Conservation (phyloP, 1,140 invertebrate genomes). For the Semibalanus balanoides region DNA sequence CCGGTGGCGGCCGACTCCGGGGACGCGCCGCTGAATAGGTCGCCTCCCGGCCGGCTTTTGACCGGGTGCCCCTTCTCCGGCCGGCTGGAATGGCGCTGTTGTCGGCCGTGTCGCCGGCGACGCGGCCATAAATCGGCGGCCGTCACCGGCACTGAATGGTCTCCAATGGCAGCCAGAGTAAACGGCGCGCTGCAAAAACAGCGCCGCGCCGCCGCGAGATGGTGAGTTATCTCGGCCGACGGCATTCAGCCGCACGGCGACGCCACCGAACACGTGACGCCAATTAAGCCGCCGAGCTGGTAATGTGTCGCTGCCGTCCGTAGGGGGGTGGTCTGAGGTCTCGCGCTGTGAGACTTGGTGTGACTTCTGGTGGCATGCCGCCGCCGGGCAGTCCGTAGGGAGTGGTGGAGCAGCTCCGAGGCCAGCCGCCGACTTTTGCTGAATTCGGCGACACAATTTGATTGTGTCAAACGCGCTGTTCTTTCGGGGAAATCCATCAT, state of each 20-base stretch:
- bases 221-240: background rate
- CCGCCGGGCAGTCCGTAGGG: background rate
- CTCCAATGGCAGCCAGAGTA: background rate
- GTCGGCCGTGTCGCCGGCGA: background rate
- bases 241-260: background rate
- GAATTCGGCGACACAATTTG: no score
- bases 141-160: background rate
- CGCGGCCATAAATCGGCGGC: background rate
- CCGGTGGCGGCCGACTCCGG: no score
- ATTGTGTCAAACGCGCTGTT: no score
- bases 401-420: background rate
- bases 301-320: background rate
- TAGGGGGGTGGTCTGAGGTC: background rate
- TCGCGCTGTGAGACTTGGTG: background rate
- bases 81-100: background rate
- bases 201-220: no score
- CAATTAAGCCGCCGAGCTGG: background rate
- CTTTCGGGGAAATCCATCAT: no score
- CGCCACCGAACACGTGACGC: background rate
- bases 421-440: no score
- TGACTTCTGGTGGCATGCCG: background rate
- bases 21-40: background rate
- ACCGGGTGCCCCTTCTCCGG: background rate
- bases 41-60: background rate
- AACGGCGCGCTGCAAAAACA: background rate